Percentiles rank a stretch among this genome's conserved stretches.
phyloP scores from a whole-genome alignment of 2,113 vertebrate species.

The Apodemus speciosus region DNA sequence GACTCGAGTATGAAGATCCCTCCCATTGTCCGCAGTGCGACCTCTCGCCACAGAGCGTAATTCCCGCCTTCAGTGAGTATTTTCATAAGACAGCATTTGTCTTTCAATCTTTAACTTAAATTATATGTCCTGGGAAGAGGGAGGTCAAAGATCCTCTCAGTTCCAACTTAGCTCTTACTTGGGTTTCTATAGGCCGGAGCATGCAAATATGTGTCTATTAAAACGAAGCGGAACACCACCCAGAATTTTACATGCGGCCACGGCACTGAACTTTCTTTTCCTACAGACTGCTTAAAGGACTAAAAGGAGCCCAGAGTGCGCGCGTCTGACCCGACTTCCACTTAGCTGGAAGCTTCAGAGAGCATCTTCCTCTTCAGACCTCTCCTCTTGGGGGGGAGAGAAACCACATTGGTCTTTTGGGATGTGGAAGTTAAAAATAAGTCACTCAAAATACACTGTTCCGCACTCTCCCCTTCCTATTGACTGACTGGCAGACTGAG shows the following conservation, averaged over 20 bases:
- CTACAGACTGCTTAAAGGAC: not conserved
- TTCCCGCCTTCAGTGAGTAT: not conserved
- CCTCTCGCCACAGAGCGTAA: not conserved
- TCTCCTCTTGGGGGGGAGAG: not conserved
- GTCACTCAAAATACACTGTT: too few relatives aligned
- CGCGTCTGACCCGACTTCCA: not conserved
- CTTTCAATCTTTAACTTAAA: conserved; percentile 31
- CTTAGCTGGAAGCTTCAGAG: not conserved
- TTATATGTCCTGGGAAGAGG: not conserved
- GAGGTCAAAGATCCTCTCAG: not conserved
- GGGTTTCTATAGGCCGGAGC: not conserved
- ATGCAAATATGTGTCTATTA: not conserved
- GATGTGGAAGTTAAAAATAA: not conserved
- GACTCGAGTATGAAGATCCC: not conserved
- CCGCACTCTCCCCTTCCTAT: not conserved
- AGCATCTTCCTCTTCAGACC: not conserved
- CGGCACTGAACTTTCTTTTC: not conserved
- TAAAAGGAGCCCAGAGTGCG: not conserved
- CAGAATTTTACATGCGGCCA: not conserved
- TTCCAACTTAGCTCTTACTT: not conserved
- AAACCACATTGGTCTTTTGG: not conserved
- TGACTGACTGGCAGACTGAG: not conserved
- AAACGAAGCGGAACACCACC: not conserved
- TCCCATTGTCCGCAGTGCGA: not conserved
- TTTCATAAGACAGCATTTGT: not conserved